Evolutionary conservation across 2,113 vertebrate species (phyloP), one percentile per base, ranked within the genome.

Genomic region (Meleagris gallopavo): DNA sequence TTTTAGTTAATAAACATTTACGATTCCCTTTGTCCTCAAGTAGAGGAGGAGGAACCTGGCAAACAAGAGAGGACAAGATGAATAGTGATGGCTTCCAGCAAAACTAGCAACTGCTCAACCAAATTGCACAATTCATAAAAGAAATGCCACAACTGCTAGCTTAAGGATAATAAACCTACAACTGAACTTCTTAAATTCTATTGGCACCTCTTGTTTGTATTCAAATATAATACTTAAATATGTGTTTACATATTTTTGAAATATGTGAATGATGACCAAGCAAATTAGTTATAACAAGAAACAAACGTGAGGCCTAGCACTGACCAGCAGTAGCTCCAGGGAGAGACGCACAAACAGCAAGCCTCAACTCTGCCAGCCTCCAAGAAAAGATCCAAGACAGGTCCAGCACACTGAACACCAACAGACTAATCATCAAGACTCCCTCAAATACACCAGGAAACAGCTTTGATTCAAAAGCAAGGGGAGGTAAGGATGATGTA

Each of bases 101-200:
- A 65, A 95, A 93, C 85, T n/a, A 91, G 83, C 75, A 91, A 93
- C 74, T 48, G 82, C 75, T 86, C 67, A 89, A 76, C 64, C 50
- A 83, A 88, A 88, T 2, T 85, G 82, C 76, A 83, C 40, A 76
- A 83, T 52, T 41, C 32, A 40, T 2, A 58, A 62, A 82, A 82
- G 71, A 78, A 36, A 30, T 62, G 29, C 82, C 72, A 83, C 1
- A 4, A 83, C 57, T 88, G 55, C 62, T 36, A 86, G 36, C n/a
- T 91, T 48, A 55, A 88, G 76, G 45, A 80, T 62, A 34, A 61
- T 60, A 82, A 80, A 4, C 20, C 40, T 83, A 58, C 52, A 79
- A 40, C 46, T 32, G 67, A 77, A 88, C 57, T 41, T 13, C 13
- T 5, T 48, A 2, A 73, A 71, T 88, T 89, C 55, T 86, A 83